A percentile compares a stretch with the other conserved stretches of the same genome.
These are phyloP conservation scores for Saguinus oedipus DNA, from an alignment of 2,797 vertebrate genomes.

Conservation along the genomic window DNA sequence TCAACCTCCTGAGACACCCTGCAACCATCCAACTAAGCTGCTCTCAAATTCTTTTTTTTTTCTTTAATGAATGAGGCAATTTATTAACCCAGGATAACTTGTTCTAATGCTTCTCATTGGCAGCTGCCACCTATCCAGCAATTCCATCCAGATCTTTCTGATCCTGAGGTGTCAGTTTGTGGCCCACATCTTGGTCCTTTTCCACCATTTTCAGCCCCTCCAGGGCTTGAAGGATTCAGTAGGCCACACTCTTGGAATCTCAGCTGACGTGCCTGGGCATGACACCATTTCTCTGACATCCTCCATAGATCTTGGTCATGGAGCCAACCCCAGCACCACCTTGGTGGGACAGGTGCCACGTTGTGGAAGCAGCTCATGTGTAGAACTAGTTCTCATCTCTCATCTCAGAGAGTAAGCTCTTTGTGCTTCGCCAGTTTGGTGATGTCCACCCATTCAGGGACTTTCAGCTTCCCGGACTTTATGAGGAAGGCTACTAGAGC, in stretches of 20 bases:
- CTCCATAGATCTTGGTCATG: conserved; percentile 96
- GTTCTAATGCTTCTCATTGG: conserved; percentile 84
- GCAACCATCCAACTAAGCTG: neutral
- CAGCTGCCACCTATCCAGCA: conserved; percentile 90
- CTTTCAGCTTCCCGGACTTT: too few species aligned
- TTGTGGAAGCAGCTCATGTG: conserved; percentile 88
- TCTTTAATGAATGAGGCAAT: conserved; percentile 71
- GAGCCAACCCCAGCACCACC: conserved; percentile 93
- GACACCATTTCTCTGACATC: conserved; percentile 92
- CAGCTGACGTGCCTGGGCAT: conserved; percentile 94
- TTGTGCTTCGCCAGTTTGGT: too few species aligned
- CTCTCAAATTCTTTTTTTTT: neutral
- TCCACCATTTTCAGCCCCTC: conserved; percentile 96
- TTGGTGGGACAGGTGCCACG: conserved; percentile 92
- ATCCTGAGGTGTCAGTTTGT: conserved; percentile 93
- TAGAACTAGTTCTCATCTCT: too few species aligned
- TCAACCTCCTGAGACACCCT: neutral
- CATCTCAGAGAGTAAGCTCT: too few species aligned
- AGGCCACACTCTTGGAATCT: conserved; percentile 94
- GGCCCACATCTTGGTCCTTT: conserved; percentile 94
- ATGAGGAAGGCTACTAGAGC: too few species aligned
- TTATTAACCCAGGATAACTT: conserved; percentile 72
- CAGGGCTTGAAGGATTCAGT: conserved; percentile 92
- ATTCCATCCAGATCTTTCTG: conserved; percentile 96
- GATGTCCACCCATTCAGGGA: too few species aligned